These are phyloP conservation scores for Aleiodes alternator DNA, from an alignment of 2,888 invertebrate genomes.

Conservation along the genomic window DNA sequence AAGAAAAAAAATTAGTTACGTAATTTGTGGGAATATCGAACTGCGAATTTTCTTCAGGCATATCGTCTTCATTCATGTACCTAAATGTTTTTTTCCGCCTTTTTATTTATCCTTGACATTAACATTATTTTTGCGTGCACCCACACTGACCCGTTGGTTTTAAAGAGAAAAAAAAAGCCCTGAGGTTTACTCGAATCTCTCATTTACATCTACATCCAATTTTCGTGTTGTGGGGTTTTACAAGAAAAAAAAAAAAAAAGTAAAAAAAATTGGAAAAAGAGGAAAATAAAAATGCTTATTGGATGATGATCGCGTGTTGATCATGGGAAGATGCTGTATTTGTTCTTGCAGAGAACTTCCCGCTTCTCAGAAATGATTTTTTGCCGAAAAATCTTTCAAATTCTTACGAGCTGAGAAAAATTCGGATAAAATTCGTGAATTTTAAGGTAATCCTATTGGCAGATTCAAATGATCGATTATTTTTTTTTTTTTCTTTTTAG, in stretches of 20 bases:
- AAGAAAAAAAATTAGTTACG: conserved; percentile 55
- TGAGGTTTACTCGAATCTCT: conserved; percentile 7
- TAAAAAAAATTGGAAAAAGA: no score
- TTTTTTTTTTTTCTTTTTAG: no score
- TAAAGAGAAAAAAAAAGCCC: conserved; percentile 30
- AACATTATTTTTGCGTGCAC: conserved; percentile 66
- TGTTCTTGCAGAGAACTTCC: neutral
- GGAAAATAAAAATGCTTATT: neutral
- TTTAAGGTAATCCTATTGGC: no score
- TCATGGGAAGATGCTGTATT: neutral
- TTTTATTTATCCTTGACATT: conserved; percentile 48
- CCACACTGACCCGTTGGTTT: conserved; percentile 59
- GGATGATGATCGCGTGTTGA: conserved; percentile 6
- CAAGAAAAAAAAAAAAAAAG: conserved; percentile 41
- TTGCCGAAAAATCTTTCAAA: neutral
- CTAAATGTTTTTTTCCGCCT: conserved; percentile 43
- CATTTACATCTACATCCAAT: conserved; percentile 41
- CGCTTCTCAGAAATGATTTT: neutral
- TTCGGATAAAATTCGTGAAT: no score
- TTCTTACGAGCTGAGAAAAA: neutral
- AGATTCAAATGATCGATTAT: no score
- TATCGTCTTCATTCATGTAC: conserved; percentile 33
- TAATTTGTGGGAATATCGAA: conserved; percentile 70
- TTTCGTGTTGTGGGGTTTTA: conserved; percentile 54
- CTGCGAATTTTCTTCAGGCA: conserved; percentile 49